Evolutionary conservation across 2,797 vertebrate species (phyloP).

Genomic region (Sebastiscus albofasciatus): DNA sequence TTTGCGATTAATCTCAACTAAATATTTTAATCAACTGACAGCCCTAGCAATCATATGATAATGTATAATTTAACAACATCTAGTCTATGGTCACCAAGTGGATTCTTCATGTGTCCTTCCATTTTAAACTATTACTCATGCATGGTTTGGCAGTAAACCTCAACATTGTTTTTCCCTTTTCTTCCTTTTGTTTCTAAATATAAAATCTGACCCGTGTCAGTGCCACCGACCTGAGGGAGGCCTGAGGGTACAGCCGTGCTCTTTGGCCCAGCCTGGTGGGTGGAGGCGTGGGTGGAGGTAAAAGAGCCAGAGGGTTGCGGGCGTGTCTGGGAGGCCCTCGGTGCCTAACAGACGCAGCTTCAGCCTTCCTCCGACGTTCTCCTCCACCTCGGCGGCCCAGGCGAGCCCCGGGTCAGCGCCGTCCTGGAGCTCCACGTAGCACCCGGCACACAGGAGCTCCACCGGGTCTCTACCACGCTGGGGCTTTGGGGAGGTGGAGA

Average conservation of each 20-base stretch:
- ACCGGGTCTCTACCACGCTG: conserved; percentile 92
- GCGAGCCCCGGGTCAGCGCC: conserved; percentile 80
- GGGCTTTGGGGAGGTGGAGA: conserved; percentile 77
- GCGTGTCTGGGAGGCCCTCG: conserved; percentile 83
- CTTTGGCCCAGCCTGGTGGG: conserved; percentile 92
- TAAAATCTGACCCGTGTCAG: conserved; percentile 20
- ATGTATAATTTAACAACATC: neutral
- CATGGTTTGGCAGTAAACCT: conserved; percentile 3
- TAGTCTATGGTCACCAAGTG: neutral
- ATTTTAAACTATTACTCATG: conserved; percentile 5
- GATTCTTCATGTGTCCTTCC: neutral
- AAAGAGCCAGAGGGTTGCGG: conserved; percentile 90
- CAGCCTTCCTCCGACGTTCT: conserved; percentile 93
- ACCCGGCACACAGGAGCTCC: conserved; percentile 91
- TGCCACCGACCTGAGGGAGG: conserved; percentile 89
- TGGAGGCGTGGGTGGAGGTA: conserved; percentile 95
- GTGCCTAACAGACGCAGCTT: conserved; percentile 90
- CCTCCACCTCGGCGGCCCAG: conserved; percentile 92
- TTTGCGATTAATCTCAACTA: no score
- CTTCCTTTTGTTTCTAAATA: conserved; percentile 26
- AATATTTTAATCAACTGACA: no score
- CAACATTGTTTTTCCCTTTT: neutral
- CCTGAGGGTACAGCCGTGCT: conserved; percentile 86
- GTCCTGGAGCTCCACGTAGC: conserved; percentile 91
- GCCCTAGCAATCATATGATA: neutral